Conservation (phyloP, 2,888 invertebrate species). For the Tetragonula carbonaria region DNA sequence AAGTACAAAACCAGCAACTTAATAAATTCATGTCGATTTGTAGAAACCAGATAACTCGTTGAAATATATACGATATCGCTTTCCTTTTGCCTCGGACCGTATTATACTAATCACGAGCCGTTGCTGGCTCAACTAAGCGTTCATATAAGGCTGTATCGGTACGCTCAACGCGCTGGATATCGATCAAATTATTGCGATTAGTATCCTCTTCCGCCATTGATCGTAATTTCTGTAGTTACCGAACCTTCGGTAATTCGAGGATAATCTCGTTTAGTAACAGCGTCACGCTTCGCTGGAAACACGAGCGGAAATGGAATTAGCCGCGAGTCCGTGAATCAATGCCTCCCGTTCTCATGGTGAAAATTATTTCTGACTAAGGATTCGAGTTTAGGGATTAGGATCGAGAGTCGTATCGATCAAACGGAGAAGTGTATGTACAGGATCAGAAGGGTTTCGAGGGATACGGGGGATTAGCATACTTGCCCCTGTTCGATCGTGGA, state of each 20-base stretch:
- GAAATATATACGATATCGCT: not conserved
- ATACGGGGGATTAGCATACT: constrained; percentile 30
- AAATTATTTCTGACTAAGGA: not conserved
- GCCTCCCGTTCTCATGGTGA: not conserved
- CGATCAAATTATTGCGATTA: not conserved
- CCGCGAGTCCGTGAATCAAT: not conserved
- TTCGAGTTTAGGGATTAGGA: not conserved
- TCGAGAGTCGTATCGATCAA: not conserved
- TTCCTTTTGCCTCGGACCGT: constrained; percentile 31
- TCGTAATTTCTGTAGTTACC: constrained; percentile 8
- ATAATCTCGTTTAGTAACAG: constrained; percentile 4
- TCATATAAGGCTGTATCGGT: constrained; percentile 44
- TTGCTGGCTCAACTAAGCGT: constrained; percentile 18
- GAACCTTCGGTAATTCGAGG: not conserved
- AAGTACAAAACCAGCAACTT: not conserved
- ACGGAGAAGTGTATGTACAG: not conserved
- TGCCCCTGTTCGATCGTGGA: constrained; percentile 82
- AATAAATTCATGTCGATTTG: not conserved
- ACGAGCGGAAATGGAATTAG: constrained; percentile 24
- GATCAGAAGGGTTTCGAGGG: too few species aligned
- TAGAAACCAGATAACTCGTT: not conserved
- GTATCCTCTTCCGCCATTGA: not conserved
- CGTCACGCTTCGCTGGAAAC: not conserved
- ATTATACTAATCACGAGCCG: constrained; percentile 27
- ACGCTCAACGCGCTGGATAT: constrained; percentile 24